Percentiles rank a stretch among this genome's conserved stretches.
phyloP scores from a whole-genome alignment of 2,113 vertebrate genomes.

The Pipa parva region DNA sequence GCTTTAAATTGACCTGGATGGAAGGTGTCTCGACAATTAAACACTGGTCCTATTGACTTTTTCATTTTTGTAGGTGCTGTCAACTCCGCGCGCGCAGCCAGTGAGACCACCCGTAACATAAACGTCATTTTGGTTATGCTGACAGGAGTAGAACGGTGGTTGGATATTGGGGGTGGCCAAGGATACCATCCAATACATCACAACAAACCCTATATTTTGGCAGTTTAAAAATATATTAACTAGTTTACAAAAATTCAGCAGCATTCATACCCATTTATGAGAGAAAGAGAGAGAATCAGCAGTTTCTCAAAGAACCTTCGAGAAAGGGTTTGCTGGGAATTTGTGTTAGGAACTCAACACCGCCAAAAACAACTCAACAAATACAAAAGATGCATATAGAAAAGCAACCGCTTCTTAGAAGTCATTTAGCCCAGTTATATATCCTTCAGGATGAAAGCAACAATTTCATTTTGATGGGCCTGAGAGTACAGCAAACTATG shows the following conservation, averaged over 20 bases:
- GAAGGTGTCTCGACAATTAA: background rate
- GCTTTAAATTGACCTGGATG: background rate
- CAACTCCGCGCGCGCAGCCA: background rate
- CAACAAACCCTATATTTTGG: conserved; percentile 29
- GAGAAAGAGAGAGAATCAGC: background rate
- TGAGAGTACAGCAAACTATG: too few relatives aligned
- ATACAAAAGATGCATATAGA: too few relatives aligned
- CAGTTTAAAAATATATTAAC: conserved; percentile 1
- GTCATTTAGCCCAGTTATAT: too few relatives aligned
- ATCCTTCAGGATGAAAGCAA: too few relatives aligned
- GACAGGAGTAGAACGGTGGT: conserved; percentile 16
- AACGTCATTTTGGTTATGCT: conserved; percentile 24
- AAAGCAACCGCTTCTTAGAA: too few relatives aligned
- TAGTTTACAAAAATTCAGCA: conserved; percentile 7
- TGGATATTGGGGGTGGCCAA: conserved; percentile 24
- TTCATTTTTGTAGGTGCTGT: background rate
- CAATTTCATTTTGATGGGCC: too few relatives aligned
- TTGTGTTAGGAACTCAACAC: too few relatives aligned
- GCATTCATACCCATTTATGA: background rate
- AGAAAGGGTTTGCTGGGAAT: too few relatives aligned
- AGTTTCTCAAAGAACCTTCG: too few relatives aligned
- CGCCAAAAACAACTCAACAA: too few relatives aligned
- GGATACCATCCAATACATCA: conserved; percentile 22
- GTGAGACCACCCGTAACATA: conserved; percentile 25
- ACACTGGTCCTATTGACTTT: conserved; percentile 6